Evolutionary conservation across 2,113 vertebrate species (phyloP), one percentile per base, ranked within the genome.

Genomic region (Agapornis roseicollis): DNA sequence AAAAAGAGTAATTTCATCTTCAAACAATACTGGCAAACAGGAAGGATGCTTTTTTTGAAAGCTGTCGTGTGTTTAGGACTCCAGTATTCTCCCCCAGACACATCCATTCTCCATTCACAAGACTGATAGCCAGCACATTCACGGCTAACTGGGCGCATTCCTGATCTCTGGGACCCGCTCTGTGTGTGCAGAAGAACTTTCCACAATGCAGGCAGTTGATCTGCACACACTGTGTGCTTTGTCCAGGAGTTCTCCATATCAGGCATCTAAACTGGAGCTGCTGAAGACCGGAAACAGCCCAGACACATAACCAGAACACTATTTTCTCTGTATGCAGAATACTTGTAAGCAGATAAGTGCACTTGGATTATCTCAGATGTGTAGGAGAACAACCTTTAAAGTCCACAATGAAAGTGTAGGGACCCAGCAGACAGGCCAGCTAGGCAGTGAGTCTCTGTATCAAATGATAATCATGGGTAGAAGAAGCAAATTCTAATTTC

Each of bases 171-270:
- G 87, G 91, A 94, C 93, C 73, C 35, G 1, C 77, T 93, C 93
- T 93, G 91, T 47, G 4, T 80, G 86, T 89, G 95, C 95, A 94
- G 89, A 65, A 92, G 91, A 70, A 68, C 91, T 87, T 92, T 39
- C 78, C 87, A 95, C 91, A 96, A 95, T 94, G 76, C 94, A 94
- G 56, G 41, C 94, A 84, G 94, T 96, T 93, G 89, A 97, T 96
- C 90, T 37, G 93, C 73, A 74, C 91, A 93, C 95, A 97, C 86
- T 97, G 92, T 4, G 3, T 86, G 93, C 95, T 97, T 95, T 96
- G 96, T 95, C 77, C 80, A 65, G 80, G 78, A 72, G 84, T 90
- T 81, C 89, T 97, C 31, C 5, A 85, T 80, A 83, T 91, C 96
- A 94, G 61, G 78, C 96, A 93, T 97, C 94, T 91, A 95, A 94